phyloP scores from a whole-genome alignment of 2,888 invertebrate genomes.

The Tenodera sinensis region DNA sequence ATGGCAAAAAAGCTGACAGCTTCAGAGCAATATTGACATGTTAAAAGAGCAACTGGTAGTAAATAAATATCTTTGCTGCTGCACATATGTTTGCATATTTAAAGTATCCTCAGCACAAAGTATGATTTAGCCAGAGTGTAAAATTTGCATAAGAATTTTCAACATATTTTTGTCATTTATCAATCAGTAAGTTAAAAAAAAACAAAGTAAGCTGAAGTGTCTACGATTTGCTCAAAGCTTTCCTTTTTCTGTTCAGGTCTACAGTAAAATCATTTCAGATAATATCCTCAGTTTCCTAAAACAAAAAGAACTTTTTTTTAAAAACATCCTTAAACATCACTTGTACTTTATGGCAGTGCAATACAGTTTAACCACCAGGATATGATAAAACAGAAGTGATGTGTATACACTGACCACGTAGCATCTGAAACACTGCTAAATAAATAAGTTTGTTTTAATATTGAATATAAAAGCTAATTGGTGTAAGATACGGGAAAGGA shows the following conservation, averaged over 20 bases:
- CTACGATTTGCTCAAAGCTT: not conserved
- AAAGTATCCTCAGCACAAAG: not conserved
- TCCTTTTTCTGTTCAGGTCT: not conserved
- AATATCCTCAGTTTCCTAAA: not conserved
- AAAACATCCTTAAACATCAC: not conserved
- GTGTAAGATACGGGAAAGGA: not conserved
- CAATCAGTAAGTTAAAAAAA: no score
- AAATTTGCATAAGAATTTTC: not conserved
- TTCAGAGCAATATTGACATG: not conserved
- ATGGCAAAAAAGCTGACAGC: not conserved
- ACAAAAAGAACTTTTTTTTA: not conserved
- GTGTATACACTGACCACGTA: no score
- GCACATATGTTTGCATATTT: no score
- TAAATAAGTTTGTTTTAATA: not conserved
- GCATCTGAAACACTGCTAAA: no score
- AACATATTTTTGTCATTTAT: not conserved
- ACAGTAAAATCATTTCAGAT: not conserved
- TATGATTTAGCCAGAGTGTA: not conserved
- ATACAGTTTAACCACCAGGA: not conserved
- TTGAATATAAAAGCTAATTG: not conserved
- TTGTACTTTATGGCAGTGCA: not conserved
- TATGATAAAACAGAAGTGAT: not conserved
- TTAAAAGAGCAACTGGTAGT: not conserved
- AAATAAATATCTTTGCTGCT: not conserved
- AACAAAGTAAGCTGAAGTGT: not conserved